Conservation (phyloP, 2,888 invertebrate genomes). For the Andrena chrysosceles region DNA sequence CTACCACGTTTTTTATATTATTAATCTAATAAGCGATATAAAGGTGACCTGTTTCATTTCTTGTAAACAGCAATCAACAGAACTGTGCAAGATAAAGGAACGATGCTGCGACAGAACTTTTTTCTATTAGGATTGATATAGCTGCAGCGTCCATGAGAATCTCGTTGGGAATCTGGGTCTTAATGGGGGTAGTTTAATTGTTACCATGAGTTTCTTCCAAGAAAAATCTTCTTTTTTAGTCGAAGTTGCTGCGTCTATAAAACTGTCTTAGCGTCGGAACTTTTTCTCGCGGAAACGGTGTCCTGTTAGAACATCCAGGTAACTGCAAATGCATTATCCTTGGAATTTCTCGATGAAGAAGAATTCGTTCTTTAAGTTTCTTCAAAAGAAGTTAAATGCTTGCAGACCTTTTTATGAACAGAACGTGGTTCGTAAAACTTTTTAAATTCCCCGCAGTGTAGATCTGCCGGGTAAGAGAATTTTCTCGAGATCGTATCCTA, state of each 20-base stretch:
- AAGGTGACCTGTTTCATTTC: neutral
- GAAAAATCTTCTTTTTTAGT: constrained; percentile 3
- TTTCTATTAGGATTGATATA: neutral
- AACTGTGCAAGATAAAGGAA: neutral
- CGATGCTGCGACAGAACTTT: neutral
- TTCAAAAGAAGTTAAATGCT: neutral
- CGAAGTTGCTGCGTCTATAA: neutral
- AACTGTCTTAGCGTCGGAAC: constrained; percentile 3
- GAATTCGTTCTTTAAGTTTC: constrained; percentile 12
- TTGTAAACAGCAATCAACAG: neutral
- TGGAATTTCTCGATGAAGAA: constrained; percentile 13
- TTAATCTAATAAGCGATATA: neutral
- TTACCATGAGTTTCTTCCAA: neutral
- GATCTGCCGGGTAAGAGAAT: too few relatives aligned
- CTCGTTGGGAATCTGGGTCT: neutral
- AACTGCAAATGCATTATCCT: neutral
- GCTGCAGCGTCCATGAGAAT: neutral
- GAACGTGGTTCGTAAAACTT: neutral
- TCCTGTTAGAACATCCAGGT: neutral
- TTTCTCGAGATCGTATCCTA: too few relatives aligned
- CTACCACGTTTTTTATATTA: too few relatives aligned
- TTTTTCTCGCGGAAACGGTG: constrained; percentile 5
- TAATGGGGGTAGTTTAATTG: constrained; percentile 4
- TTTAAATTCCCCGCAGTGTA: too few relatives aligned
- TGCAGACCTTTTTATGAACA: neutral